Conservation (phyloP, 2,113 vertebrate species). For the Pristiophorus japonicus region DNA sequence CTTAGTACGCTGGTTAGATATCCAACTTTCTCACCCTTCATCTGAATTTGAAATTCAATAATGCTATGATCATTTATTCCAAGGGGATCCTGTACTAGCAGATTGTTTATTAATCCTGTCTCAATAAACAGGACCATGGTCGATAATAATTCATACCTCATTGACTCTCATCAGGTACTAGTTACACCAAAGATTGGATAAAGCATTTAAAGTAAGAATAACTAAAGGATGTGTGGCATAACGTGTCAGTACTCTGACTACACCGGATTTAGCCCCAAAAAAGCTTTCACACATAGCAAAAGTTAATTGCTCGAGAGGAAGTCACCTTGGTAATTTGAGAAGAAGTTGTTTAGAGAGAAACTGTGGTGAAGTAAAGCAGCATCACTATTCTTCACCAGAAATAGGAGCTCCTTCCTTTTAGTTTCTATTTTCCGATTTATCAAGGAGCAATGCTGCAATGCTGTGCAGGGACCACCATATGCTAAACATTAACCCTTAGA, state of each 20-base stretch:
- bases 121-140: no score
- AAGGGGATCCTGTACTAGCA: no score
- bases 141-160: neutral
- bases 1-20: no score
- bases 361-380: neutral
- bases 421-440: neutral
- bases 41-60: no score
- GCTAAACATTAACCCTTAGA: no score
- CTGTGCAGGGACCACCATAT: neutral
- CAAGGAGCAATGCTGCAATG: neutral
- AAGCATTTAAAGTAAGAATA: neutral
- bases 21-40: no score
- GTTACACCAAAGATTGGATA: neutral
- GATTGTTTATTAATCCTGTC: no score
- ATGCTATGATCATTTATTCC: no score
- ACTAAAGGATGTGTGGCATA: neutral
- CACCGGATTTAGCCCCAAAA: no score
- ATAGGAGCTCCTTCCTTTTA: neutral
- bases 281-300: neutral
- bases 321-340: neutral
- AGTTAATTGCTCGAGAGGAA: neutral
- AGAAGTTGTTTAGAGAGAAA: neutral
- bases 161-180: neutral
- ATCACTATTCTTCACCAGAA: neutral
- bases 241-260: no score